phyloP scores from a whole-genome alignment of 2,113 vertebrate genomes.

The Gulo gulo region DNA sequence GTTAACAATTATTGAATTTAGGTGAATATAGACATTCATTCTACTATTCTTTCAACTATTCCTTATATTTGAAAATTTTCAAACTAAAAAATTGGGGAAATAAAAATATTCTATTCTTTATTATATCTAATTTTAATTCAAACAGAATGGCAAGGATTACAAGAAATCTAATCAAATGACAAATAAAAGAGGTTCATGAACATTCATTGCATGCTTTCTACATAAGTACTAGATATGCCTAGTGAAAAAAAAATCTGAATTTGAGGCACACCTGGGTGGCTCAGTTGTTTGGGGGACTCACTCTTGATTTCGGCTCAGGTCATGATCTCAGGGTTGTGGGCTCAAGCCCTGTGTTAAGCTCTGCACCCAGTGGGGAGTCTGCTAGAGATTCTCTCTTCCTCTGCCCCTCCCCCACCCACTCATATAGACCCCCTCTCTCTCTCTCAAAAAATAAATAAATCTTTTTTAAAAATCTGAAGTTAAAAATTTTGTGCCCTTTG shows the following conservation, averaged over 20 bases:
- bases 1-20: background rate
- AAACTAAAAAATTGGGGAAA: background rate
- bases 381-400: background rate
- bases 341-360: background rate
- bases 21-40: background rate
- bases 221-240: background rate
- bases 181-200: background rate
- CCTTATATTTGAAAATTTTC: background rate
- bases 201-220: background rate
- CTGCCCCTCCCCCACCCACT: background rate
- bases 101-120: background rate
- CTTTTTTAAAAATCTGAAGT: background rate
- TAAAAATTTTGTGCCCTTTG: background rate
- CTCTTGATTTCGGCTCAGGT: background rate
- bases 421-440: background rate
- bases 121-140: slow-evolving; percentile 26
- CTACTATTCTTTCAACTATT: background rate
- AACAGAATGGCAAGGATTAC: background rate
- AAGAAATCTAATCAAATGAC: background rate
- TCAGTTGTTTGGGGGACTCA: background rate
- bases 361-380: background rate
- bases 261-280: background rate
- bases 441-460: background rate
- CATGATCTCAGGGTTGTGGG: background rate
- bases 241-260: background rate